These are phyloP conservation scores for Gymnopithys bicolor DNA, from an alignment of 2,797 vertebrate genomes.

Conservation along the genomic window DNA sequence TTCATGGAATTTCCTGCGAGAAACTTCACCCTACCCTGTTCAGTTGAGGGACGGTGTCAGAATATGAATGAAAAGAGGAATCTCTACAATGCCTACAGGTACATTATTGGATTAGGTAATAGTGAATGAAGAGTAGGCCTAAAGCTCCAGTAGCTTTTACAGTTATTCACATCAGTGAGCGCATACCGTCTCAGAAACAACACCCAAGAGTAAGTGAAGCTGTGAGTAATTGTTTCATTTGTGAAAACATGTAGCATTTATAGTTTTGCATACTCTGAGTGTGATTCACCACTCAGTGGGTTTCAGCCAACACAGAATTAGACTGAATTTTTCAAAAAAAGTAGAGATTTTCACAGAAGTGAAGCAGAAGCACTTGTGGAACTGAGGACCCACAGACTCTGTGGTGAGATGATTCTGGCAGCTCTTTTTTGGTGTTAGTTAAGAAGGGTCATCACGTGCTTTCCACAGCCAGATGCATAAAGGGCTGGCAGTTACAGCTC, in stretches of 20 bases:
- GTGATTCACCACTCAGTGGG: not conserved
- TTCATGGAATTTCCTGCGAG: conserved; percentile 87
- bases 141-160: not conserved
- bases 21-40: conserved; percentile 88
- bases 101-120: not conserved
- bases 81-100: conserved; percentile 92
- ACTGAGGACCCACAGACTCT: not conserved
- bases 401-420: not conserved
- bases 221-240: not conserved
- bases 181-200: not conserved
- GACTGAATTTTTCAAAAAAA: not conserved
- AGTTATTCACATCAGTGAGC: not conserved
- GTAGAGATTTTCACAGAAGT: not conserved
- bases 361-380: not conserved
- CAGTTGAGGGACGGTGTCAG: conserved; percentile 81
- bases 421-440: not conserved
- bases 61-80: conserved; percentile 90
- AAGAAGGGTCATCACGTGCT: rapidly evolving
- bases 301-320: not conserved
- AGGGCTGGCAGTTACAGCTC: not conserved
- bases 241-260: not conserved
- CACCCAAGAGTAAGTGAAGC: not conserved
- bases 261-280: conserved; percentile 11
- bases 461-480: not conserved
- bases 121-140: not conserved